These are phyloP conservation scores for Galeruca laticollis DNA, from an alignment of 2,888 invertebrate species.

Conservation along the genomic window DNA sequence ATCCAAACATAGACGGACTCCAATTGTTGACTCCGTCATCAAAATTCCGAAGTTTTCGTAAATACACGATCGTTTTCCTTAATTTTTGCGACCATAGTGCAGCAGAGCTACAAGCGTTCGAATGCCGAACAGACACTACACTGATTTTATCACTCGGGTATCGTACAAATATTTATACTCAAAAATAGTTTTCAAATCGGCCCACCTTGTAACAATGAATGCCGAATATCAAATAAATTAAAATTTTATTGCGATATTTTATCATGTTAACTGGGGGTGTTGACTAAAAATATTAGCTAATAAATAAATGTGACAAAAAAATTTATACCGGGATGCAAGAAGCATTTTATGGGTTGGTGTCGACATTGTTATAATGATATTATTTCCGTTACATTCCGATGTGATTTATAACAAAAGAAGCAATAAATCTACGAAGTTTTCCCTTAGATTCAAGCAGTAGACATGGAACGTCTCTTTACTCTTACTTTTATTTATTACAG, in stretches of 20 bases:
- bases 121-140: too few species aligned
- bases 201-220: neutral
- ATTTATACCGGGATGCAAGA: neutral
- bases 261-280: neutral
- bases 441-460: slow-evolving; percentile 9
- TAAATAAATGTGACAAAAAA: slow-evolving; percentile 2
- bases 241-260: neutral
- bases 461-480: slow-evolving; percentile 8
- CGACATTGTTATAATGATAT: slow-evolving; percentile 65
- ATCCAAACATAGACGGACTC: too few species aligned
- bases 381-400: slow-evolving; percentile 59
- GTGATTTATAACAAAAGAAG: slow-evolving; percentile 61
- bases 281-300: neutral
- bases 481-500: slow-evolving; percentile 8
- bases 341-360: slow-evolving; percentile 34
- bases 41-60: too few species aligned
- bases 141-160: too few species aligned
- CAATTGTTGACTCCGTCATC: too few species aligned
- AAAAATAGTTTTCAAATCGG: too few species aligned
- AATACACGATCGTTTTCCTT: too few species aligned
- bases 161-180: too few species aligned
- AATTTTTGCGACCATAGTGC: too few species aligned
- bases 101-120: too few species aligned
- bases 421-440: slow-evolving; percentile 60
- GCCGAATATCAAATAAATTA: neutral